These are phyloP conservation scores for Lepus europaeus DNA, from an alignment of 2,113 vertebrate genomes.

Conservation along the genomic window DNA sequence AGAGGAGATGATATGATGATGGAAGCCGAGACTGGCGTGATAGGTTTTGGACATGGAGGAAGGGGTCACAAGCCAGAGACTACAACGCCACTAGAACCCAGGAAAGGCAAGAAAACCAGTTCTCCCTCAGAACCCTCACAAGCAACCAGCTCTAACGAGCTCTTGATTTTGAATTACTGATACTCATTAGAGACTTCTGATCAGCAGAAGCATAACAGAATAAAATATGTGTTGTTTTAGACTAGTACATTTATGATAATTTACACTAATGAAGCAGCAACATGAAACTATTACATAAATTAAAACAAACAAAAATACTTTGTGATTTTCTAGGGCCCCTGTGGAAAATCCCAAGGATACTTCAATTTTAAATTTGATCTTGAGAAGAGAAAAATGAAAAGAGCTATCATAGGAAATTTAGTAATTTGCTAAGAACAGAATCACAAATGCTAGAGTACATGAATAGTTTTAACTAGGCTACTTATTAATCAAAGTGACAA, in stretches of 20 bases:
- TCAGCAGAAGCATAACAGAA: background rate
- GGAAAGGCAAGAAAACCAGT: background rate
- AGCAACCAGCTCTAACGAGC: background rate
- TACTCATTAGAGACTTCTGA: background rate
- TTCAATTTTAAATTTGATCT: slow-evolving; percentile 13
- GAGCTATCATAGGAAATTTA: background rate
- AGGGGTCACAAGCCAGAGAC: background rate
- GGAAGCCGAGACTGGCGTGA: background rate
- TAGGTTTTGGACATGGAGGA: background rate
- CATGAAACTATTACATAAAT: background rate
- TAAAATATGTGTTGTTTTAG: background rate
- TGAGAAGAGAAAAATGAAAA: slow-evolving; percentile 43
- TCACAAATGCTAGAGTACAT: background rate
- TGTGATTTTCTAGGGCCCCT: background rate
- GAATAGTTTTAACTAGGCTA: background rate
- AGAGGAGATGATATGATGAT: background rate
- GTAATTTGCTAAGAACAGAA: background rate
- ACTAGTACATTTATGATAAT: background rate
- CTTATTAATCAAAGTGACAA: slow-evolving; percentile 40
- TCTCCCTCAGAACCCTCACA: background rate
- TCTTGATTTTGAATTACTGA: background rate
- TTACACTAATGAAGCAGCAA: background rate
- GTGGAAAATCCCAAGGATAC: background rate
- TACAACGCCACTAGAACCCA: background rate
- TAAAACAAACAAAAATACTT: background rate